These are phyloP conservation scores for Meloidogyne floridensis DNA, from an alignment of 1,140 invertebrate species.

Conservation along the genomic window DNA sequence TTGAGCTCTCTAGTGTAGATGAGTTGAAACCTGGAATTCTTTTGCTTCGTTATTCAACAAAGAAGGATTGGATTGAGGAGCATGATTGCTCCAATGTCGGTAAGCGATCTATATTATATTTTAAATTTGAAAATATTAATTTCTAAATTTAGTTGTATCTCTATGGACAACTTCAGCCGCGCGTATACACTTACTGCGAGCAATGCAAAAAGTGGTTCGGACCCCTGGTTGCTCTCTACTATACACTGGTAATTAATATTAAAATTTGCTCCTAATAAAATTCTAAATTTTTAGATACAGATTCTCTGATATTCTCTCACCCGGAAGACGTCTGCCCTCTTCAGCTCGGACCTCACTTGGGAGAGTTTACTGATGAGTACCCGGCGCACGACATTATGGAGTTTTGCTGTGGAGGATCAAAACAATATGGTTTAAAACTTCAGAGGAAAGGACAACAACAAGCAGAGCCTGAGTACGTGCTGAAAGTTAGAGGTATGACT, in stretches of 20 bases:
- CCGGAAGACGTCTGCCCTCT: slow-evolving; percentile 5
- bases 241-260: background rate
- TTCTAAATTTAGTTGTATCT: slow-evolving; percentile 8
- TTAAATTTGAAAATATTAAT: background rate
- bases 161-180: slow-evolving; percentile 5
- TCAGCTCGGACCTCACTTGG: background rate
- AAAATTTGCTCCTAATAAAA: background rate
- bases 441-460: background rate
- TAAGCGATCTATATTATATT: background rate
- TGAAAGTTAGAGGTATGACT: slow-evolving; percentile 6
- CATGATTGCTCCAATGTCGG: slow-evolving; percentile 11
- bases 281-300: background rate
- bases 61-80: slow-evolving; percentile 1
- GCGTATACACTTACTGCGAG: background rate
- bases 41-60: no score
- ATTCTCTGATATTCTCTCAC: background rate
- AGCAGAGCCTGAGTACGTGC: background rate
- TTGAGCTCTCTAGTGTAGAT: no score
- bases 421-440: background rate
- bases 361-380: slow-evolving; percentile 10
- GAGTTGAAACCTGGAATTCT: no score
- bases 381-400: background rate
- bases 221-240: background rate
- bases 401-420: slow-evolving; percentile 8
- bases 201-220: background rate